phyloP scores from a whole-genome alignment of 2,113 vertebrate species.

The Cynoglossus semilaevis region DNA sequence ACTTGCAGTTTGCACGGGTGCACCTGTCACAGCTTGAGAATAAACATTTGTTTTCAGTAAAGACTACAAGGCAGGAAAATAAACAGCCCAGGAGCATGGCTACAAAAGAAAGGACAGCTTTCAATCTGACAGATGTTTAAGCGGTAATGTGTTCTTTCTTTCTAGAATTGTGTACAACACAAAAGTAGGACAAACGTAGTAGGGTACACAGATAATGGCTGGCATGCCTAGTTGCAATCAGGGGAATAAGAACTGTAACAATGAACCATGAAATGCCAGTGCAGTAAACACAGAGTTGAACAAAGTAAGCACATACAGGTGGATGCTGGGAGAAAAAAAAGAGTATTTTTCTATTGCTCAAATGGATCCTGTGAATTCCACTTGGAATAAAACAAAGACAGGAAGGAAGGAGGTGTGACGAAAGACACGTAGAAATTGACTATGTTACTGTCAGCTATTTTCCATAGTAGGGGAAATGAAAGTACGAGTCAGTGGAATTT shows the following conservation, averaged over 20 bases:
- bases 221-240: not conserved
- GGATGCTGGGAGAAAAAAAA: not conserved
- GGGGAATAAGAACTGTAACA: not conserved
- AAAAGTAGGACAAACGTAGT: not conserved
- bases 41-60: not conserved
- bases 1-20: constrained; percentile 14
- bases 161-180: not conserved
- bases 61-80: constrained; percentile 17
- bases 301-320: constrained; percentile 7
- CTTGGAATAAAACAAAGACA: constrained; percentile 26
- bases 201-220: not conserved
- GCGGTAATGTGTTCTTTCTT: constrained; percentile 1
- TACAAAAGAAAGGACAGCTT: constrained; percentile 19
- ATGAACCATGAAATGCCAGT: constrained; percentile 19
- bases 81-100: constrained; percentile 4
- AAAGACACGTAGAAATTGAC: not conserved
- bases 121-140: constrained; percentile 19
- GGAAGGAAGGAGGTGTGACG: constrained; percentile 2
- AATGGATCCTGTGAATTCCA: constrained; percentile 20
- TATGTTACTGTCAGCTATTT: too few species aligned
- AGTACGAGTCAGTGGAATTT: too few species aligned
- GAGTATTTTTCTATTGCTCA: not conserved
- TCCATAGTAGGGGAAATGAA: too few species aligned
- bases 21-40: constrained; percentile 23
- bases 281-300: not conserved